A percentile compares a stretch with the other conserved stretches of the same genome.
phyloP scores from a whole-genome alignment of 2,113 vertebrate genomes.

The Empidonax alnorum region DNA sequence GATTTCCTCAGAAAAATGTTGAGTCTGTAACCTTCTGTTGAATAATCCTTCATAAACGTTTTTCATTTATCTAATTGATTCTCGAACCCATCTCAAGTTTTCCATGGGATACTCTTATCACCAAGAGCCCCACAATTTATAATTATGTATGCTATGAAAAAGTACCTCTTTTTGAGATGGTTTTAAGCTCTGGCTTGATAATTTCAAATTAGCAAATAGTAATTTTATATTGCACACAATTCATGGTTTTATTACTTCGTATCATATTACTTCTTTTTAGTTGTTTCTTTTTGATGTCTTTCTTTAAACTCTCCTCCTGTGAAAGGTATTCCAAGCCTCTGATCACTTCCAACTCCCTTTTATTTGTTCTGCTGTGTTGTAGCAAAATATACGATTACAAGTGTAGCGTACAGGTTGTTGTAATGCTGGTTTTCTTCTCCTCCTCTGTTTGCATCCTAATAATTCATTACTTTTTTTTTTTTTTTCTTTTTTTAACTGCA shows the following conservation, averaged over 20 bases:
- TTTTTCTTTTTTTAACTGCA: background rate
- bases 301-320: background rate
- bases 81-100: background rate
- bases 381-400: background rate
- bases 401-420: background rate
- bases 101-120: background rate
- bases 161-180: background rate
- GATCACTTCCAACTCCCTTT: background rate
- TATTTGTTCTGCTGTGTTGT: background rate
- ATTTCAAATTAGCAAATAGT: slow-evolving; percentile 10
- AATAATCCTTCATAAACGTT: background rate
- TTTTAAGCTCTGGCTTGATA: slow-evolving; percentile 5
- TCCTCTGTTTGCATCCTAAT: background rate
- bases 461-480: background rate
- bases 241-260: background rate
- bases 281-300: background rate
- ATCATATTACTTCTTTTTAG: background rate
- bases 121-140: background rate
- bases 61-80: slow-evolving; percentile 37
- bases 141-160: background rate
- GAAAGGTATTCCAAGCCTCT: background rate
- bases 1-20: background rate
- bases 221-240: background rate
- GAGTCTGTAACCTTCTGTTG: background rate
- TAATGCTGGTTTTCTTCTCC: background rate